Evolutionary conservation across 2,888 invertebrate species (phyloP).

Genomic region (Pyrrhosoma nymphula): DNA sequence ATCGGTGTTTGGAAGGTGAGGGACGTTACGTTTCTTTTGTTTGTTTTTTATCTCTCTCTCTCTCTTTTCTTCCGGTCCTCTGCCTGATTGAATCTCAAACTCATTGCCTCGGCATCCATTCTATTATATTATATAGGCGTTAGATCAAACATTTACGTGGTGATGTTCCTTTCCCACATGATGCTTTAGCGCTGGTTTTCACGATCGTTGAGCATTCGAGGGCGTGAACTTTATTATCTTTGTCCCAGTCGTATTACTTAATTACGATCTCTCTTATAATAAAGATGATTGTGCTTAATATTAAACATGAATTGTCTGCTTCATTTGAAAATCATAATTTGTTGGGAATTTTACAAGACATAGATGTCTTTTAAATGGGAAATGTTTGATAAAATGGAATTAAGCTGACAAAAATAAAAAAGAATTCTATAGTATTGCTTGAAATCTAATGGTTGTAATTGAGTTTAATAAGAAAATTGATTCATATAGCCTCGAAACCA

Average conservation of each 20-base stretch:
- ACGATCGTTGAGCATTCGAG: neutral
- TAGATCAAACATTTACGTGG: neutral
- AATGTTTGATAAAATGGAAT: no score
- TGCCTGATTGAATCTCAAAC: neutral
- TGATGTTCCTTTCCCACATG: neutral
- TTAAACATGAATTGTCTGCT: no score
- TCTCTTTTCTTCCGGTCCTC: neutral
- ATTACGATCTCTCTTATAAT: no score
- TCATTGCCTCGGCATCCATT: neutral
- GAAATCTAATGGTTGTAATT: no score
- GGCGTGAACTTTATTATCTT: neutral
- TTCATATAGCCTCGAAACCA: no score
- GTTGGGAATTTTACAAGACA: no score
- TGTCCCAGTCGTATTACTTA: neutral
- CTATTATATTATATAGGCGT: neutral
- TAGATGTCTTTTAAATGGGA: no score
- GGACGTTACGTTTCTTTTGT: neutral
- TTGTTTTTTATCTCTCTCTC: neutral
- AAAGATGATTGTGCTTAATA: no score
- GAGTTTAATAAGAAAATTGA: no score
- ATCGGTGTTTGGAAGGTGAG: slow-evolving; percentile 24
- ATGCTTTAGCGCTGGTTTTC: neutral
- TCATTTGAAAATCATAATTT: no score
- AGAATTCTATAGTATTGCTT: no score
- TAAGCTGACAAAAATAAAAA: no score